Conservation (phyloP, 1,140 invertebrate species). For the Penaeus chinensis region DNA sequence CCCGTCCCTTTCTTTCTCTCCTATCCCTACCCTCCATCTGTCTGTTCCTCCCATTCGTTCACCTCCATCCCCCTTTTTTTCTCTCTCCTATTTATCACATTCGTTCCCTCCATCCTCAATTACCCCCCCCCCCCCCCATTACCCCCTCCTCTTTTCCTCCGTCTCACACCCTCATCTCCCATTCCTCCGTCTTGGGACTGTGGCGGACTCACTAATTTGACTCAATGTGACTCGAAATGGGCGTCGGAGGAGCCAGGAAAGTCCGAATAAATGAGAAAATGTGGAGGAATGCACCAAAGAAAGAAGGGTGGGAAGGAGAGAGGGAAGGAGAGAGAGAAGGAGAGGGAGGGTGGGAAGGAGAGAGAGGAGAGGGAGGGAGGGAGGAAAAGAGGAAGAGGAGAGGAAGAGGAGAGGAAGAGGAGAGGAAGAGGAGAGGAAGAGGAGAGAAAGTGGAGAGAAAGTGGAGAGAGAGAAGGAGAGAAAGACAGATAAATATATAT, state of each 20-base stretch:
- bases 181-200: slow-evolving; percentile 5
- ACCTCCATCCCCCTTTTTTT: background rate
- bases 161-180: background rate
- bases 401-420: no score
- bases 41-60: background rate
- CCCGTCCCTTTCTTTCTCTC: background rate
- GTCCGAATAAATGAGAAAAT: no score
- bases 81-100: background rate
- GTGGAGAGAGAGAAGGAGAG: background rate
- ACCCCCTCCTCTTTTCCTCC: background rate
- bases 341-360: no score
- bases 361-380: no score
- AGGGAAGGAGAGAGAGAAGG: no score
- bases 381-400: no score
- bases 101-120: background rate
- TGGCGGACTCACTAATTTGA: background rate
- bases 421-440: background rate
- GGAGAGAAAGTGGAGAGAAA: background rate
- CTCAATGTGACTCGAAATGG: background rate
- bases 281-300: background rate
- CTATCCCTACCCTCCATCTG: background rate
- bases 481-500: background rate
- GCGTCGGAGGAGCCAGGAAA: background rate
- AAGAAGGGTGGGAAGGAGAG: no score
- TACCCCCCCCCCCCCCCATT: background rate